Percentiles rank a stretch among this genome's conserved stretches.
These are phyloP conservation scores for Pteropus rufus DNA, from an alignment of 2,797 vertebrate species.

Conservation along the genomic window DNA sequence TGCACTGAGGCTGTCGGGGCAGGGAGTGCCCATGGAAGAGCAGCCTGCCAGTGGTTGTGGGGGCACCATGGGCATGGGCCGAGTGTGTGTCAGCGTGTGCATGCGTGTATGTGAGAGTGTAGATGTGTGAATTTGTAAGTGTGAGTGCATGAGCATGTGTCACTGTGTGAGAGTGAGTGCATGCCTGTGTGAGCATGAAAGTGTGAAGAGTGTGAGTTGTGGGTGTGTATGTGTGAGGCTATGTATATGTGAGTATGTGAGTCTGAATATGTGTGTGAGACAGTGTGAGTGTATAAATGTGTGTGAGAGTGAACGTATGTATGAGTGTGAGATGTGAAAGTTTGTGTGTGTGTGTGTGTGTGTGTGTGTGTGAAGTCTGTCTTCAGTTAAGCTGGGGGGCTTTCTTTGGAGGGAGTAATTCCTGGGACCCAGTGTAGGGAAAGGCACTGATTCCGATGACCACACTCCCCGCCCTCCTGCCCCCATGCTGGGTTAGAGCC, in stretches of 20 bases:
- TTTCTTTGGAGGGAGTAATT: neutral
- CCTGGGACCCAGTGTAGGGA: neutral
- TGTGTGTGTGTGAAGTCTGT: neutral
- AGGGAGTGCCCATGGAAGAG: neutral
- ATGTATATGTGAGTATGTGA: neutral
- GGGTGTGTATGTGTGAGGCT: neutral
- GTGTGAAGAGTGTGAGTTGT: neutral
- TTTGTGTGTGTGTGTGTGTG: neutral
- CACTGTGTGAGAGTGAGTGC: no score
- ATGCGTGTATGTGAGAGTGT: no score
- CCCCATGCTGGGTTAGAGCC: neutral
- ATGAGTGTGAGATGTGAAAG: neutral
- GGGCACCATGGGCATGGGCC: rapidly evolving
- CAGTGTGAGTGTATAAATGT: neutral
- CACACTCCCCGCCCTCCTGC: rapidly evolving
- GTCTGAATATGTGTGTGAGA: neutral
- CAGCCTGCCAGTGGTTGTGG: neutral
- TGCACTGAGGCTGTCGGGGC: neutral
- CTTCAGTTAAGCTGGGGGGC: neutral
- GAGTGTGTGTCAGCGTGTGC: neutral
- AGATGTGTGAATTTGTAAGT: no score
- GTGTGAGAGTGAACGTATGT: no score
- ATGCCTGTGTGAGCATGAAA: no score
- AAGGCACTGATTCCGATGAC: neutral
- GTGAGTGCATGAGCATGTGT: neutral